Evolutionary conservation across 2,797 vertebrate species (phyloP).

Genomic region (Steatocranus sp.): DNA sequence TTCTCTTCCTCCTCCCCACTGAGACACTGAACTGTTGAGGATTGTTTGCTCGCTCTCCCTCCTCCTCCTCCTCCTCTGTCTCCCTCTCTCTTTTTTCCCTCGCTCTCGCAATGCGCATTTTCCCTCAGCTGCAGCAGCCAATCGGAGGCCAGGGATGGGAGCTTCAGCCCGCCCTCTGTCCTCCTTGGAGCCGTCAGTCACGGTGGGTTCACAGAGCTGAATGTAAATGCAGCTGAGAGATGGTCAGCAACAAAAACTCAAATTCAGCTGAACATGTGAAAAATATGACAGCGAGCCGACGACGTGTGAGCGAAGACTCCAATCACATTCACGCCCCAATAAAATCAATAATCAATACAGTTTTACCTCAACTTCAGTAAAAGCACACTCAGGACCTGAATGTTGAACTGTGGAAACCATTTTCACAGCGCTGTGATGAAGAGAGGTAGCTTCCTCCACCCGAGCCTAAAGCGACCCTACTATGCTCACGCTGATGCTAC

Average conservation of each 20-base stretch:
- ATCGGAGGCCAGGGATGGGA: slow-evolving; percentile 23
- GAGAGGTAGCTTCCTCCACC: not conserved
- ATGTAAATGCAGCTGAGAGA: slow-evolving; percentile 13
- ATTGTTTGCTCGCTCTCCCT: not conserved
- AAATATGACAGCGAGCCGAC: not conserved
- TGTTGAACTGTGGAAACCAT: not conserved
- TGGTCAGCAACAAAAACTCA: not conserved
- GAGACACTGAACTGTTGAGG: slow-evolving; percentile 25
- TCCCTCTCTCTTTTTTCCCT: slow-evolving; percentile 27
- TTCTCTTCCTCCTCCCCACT: slow-evolving; percentile 9
- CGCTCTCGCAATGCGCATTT: slow-evolving; percentile 69
- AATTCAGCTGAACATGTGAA: not conserved
- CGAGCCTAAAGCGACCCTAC: not conserved
- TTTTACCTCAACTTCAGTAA: not conserved
- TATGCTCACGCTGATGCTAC: not conserved
- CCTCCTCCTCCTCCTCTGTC: slow-evolving; percentile 18
- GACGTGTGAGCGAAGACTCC: not conserved
- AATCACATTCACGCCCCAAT: not conserved
- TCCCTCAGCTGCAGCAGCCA: slow-evolving; percentile 60
- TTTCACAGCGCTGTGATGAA: not conserved
- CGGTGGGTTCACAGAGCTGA: slow-evolving; percentile 1
- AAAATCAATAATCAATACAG: not conserved
- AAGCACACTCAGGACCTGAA: not conserved
- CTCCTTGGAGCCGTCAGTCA: slow-evolving; percentile 58
- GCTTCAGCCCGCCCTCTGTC: slow-evolving; percentile 36